phyloP scores from a whole-genome alignment of 2,888 invertebrate species.

The Diarsia brunnea region DNA sequence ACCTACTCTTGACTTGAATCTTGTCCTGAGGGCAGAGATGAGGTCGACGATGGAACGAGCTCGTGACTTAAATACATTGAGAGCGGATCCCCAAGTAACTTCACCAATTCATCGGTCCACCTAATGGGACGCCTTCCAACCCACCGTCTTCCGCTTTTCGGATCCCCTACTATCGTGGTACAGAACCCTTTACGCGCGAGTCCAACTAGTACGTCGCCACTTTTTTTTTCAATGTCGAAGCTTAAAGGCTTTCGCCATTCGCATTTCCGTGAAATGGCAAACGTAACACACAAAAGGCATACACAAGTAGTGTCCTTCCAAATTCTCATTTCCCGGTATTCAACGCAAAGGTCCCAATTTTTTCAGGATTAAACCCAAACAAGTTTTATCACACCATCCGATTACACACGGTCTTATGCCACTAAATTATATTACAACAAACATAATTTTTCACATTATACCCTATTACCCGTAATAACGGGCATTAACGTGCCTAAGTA shows the following conservation, averaged over 20 bases:
- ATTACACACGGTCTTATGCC: conserved; percentile 64
- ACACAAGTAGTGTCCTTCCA: conserved; percentile 24
- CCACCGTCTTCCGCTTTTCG: too few species aligned
- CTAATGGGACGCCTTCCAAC: too few species aligned
- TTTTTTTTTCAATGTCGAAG: conserved; percentile 18
- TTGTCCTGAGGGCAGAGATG: too few species aligned
- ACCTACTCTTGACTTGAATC: too few species aligned
- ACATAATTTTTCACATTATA: conserved; percentile 67
- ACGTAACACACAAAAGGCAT: conserved; percentile 38
- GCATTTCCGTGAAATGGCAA: conserved; percentile 25
- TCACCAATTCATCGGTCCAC: too few species aligned
- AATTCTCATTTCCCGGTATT: conserved; percentile 18
- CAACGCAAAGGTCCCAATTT: conserved; percentile 6
- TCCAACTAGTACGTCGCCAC: too few species aligned
- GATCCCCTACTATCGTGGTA: too few species aligned
- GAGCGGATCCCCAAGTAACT: too few species aligned
- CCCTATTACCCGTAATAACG: conserved; percentile 65
- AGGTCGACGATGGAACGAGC: too few species aligned
- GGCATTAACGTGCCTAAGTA: conserved; percentile 66
- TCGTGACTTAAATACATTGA: too few species aligned
- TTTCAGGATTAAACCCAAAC: conserved; percentile 11
- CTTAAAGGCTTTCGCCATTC: conserved; percentile 35
- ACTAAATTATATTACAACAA: conserved; percentile 64
- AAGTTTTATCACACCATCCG: conserved; percentile 30
- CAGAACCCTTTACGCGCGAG: too few species aligned